Evolutionary conservation across 2,797 vertebrate genomes (phyloP).

Genomic region (Siniperca scherzeri): DNA sequence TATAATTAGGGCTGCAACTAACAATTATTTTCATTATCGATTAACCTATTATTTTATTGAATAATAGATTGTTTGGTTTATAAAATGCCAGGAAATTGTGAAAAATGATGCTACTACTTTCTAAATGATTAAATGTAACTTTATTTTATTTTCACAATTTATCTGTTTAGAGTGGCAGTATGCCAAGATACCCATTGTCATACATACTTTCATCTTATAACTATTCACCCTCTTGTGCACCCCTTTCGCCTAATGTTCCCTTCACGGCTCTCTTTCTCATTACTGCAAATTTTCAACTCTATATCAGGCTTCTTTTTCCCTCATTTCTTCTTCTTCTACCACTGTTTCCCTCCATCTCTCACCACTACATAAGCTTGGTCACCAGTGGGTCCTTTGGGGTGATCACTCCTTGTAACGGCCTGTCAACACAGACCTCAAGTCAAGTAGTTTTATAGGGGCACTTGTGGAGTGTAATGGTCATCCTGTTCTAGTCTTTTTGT

Average conservation of each 20-base stretch:
- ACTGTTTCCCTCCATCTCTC: slow-evolving; percentile 28
- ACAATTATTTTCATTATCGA: not conserved
- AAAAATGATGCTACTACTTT: not conserved
- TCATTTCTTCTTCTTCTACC: not conserved
- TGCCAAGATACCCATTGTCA: not conserved
- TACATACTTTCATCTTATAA: not conserved
- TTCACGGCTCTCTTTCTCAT: not conserved
- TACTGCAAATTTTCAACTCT: not conserved
- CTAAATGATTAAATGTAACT: not conserved
- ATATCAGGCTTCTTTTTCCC: not conserved
- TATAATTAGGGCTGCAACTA: not conserved
- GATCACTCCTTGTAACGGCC: slow-evolving; percentile 22
- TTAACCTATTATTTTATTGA: not conserved
- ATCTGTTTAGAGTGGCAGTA: not conserved
- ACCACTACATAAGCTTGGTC: slow-evolving; percentile 11
- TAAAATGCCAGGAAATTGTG: not conserved
- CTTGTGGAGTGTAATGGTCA: not conserved
- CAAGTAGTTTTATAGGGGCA: not conserved
- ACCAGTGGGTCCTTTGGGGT: slow-evolving; percentile 39
- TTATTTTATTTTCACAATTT: not conserved
- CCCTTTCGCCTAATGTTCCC: not conserved
- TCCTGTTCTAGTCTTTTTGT: not conserved
- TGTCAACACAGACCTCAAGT: slow-evolving; percentile 22
- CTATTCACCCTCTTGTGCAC: not conserved
- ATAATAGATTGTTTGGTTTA: not conserved